Evolutionary conservation across 2,888 invertebrate genomes (phyloP), one percentile per base, ranked within the genome.

Genomic region (Gortyna flavago): DNA sequence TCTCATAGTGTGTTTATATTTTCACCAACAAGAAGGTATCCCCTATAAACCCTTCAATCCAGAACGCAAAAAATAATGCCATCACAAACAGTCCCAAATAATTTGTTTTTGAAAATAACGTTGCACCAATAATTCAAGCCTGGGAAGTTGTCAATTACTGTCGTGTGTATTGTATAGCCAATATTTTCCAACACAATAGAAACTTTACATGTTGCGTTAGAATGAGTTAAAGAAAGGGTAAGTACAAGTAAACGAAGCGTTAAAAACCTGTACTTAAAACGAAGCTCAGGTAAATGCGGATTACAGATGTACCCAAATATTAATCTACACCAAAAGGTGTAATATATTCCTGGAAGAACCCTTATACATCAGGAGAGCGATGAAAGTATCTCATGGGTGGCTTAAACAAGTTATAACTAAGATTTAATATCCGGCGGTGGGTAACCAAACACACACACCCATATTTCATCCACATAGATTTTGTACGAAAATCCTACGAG

Each of bases 341-440:
- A 57, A 82, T 77, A 77, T 75, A 77, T 81, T 66, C 62, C 75
- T 77, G 72, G 64, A 77, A 86, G 70, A 79, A 79, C 79, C 80
- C 69, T 79, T 66, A 79, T 79, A 81, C 66, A 83, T 77, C 75
- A 70, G 44, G 35, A 65, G 70, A 51, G 77, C 76, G 74, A 65
- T 78, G 85, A 76, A 79, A 83, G 77, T 79, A 65, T 75, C 81
- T 86, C 73, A 70, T 61, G 69, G 32, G 65, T 75, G 74, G 72
- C 75, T 83, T 88, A 86, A 86, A 80, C 67, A 80, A 83, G 80
- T 86, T 77, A 83, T 88, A 86, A 86, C 77, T 35, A 86, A 77
- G 80, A 83, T 86, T 86, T 84, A 87, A 86, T 88, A 86, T 85
- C 86, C 86, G 86, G 76, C 13, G 73, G 41, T 69, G 74, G 80